These are phyloP conservation scores for Semotilus atromaculatus DNA, from an alignment of 2,797 vertebrate species.

Conservation along the genomic window DNA sequence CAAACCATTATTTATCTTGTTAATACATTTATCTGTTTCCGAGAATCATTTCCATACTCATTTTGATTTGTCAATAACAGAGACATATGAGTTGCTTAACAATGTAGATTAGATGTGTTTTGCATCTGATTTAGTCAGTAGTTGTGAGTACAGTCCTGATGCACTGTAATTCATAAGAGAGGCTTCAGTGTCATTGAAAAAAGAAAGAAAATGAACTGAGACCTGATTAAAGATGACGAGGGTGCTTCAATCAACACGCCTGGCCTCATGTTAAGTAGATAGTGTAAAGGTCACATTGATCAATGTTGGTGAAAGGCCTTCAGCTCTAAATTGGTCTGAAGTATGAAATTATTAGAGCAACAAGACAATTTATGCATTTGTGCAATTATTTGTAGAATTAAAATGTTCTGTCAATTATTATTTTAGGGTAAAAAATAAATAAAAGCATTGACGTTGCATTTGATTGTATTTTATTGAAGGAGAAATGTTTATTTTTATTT, in stretches of 20 bases:
- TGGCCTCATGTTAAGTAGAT: conserved; percentile 2
- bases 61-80: neutral
- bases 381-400: no score
- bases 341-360: conserved; percentile 53
- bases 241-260: neutral
- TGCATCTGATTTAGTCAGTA: neutral
- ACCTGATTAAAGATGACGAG: neutral
- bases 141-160: neutral
- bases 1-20: neutral
- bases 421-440: neutral
- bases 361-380: neutral
- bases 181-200: neutral
- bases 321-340: neutral
- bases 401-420: neutral
- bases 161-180: neutral
- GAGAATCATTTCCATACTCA: neutral
- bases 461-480: neutral
- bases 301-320: neutral
- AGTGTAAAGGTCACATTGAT: conserved; percentile 28
- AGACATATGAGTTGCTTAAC: neutral
- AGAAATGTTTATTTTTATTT: neutral
- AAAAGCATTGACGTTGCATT: neutral
- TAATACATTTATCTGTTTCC: neutral
- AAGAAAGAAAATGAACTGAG: neutral
- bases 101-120: neutral